Evolutionary conservation across 2,797 vertebrate species (phyloP), one percentile per base, ranked within the genome.

Genomic region (Coluber constrictor): DNA sequence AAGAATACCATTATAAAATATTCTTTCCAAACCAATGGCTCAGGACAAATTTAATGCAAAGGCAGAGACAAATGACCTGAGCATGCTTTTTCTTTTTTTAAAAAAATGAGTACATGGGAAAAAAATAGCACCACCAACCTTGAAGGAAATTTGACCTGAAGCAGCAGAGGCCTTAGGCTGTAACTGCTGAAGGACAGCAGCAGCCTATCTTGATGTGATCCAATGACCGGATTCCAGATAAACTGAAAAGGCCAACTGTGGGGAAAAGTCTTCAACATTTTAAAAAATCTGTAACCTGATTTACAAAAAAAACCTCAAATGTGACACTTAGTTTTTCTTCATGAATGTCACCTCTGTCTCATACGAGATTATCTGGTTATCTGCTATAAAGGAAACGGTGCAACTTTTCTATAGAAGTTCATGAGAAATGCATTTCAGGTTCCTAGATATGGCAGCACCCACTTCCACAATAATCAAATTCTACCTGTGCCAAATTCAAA

Each of bases 1-100:
- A 83, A 98, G 99, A 99, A 99, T 99, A 99, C 99, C 99, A 98
- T 97, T 97, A 98, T 98, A 98, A 99, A 99, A 99, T 99, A 99
- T 98, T 97, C 96, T 98, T 97, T 97, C 97, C 98, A 94, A 98
- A 98, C 98, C 98, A 98, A 96, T 97, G 97, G 98, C 98, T 98
- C 98, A 97, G 98, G 98, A 98, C 98, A 99, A 98, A 99, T 98
- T 98, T 98, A 98, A 98, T 98, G 98, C 98, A 98, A 98, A 99
- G 98, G 98, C 98, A 99, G 98, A 99, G 98, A 98, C 98, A 98
- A 98, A 98, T 98, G 98, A 98, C 98, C 98, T 98, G 98, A 98
- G 98, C 98, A 95, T 98, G 98, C 98, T 98, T 98, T 97, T 66
- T 91, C 61, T 79, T 66, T 91, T 61, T 83, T 74, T 96, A 96